Percentiles rank a stretch among this genome's conserved stretches.
Evolutionary conservation across 1,140 invertebrate species (phyloP).

Genomic region (Hermetia illucens): DNA sequence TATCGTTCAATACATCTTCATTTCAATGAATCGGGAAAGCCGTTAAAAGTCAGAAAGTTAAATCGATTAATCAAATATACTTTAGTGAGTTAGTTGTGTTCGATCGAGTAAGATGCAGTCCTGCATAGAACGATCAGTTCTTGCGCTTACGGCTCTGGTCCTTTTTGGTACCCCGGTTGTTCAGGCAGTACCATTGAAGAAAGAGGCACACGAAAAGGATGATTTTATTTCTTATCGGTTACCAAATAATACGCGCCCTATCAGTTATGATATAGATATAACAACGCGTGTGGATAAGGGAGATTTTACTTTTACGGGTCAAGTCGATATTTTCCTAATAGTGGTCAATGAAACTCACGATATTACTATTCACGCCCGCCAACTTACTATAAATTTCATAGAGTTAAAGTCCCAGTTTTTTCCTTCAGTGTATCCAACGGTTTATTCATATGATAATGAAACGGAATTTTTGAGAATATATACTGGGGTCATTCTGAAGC

Average conservation of each 20-base stretch:
- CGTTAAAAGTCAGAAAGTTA: not conserved
- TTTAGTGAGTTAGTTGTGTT: too few species aligned
- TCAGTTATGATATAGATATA: slow-evolving; percentile 2
- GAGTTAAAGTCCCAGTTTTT: not conserved
- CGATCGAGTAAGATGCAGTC: not conserved
- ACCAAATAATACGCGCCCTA: slow-evolving; percentile 3
- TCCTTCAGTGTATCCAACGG: not conserved
- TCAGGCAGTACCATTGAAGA: too few species aligned
- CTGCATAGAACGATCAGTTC: not conserved
- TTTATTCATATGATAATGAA: too few species aligned
- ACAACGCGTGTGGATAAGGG: slow-evolving; percentile 1
- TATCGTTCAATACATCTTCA: not conserved
- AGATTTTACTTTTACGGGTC: slow-evolving; percentile 2
- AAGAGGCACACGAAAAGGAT: too few species aligned
- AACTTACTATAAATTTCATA: not conserved
- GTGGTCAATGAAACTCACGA: slow-evolving; percentile 13
- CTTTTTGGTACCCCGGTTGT: not conserved
- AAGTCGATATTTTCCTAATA: slow-evolving; percentile 28
- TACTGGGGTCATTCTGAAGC: slow-evolving; percentile 10
- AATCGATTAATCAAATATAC: too few species aligned
- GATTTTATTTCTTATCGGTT: slow-evolving; percentile 1
- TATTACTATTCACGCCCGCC: slow-evolving; percentile 29
- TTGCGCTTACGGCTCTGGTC: not conserved
- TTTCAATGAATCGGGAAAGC: not conserved
- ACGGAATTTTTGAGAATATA: not conserved